Conservation (phyloP, 2,888 invertebrate genomes). For the Drosophila barbarae region DNA sequence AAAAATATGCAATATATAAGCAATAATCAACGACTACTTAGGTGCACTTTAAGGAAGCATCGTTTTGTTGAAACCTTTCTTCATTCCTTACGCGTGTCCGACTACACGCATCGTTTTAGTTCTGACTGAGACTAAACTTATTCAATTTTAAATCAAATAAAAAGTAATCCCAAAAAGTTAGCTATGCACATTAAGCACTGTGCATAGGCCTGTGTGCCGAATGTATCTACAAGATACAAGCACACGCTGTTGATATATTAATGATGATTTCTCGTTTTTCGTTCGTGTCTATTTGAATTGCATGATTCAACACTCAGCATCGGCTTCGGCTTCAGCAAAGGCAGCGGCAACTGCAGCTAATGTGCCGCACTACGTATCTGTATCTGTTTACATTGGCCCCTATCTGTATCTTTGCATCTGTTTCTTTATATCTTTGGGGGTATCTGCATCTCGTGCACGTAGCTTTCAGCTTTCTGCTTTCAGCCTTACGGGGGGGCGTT, state of each 20-base stretch:
- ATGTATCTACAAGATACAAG: conserved; percentile 53
- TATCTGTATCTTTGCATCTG: conserved; percentile 25
- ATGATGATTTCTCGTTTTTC: conserved; percentile 72
- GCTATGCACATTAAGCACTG: not conserved
- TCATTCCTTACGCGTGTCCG: too few relatives aligned
- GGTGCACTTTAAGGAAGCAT: not conserved
- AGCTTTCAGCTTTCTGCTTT: conserved; percentile 40
- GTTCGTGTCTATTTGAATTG: conserved; percentile 71
- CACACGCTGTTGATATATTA: conserved; percentile 69
- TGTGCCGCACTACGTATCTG: conserved; percentile 48
- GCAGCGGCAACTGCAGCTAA: conserved; percentile 34
- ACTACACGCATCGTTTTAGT: not conserved
- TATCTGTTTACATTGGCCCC: conserved; percentile 50
- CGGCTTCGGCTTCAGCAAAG: conserved; percentile 6
- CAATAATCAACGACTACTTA: not conserved
- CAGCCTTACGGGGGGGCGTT: conserved; percentile 44
- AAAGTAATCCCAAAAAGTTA: too few relatives aligned
- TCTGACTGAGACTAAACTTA: not conserved
- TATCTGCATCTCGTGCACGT: conserved; percentile 52
- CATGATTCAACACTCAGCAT: conserved; percentile 63
- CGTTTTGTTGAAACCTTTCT: not conserved
- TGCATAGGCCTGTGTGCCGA: conserved; percentile 5
- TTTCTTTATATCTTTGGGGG: conserved; percentile 22
- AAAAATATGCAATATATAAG: not conserved
- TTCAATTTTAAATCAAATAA: not conserved